phyloP scores from a whole-genome alignment of 1,140 invertebrate genomes.

The Pollicipes pollicipes region DNA sequence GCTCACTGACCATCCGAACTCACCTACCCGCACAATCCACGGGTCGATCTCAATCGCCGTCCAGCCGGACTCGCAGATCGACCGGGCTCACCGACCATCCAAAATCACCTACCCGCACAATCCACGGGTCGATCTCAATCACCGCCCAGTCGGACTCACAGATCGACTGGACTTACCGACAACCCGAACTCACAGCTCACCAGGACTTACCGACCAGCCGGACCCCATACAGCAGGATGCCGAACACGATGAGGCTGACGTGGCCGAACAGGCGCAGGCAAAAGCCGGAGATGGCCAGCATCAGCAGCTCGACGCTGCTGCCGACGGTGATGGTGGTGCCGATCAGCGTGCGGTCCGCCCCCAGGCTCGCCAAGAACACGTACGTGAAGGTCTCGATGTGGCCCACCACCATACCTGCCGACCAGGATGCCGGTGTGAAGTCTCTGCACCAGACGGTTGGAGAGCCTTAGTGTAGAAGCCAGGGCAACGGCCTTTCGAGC shows the following conservation, averaged over 20 bases:
- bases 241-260: slow-evolving; percentile 22
- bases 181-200: too few relatives aligned
- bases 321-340: slow-evolving; percentile 26
- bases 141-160: too few relatives aligned
- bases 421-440: not conserved
- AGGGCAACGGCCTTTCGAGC: too few relatives aligned
- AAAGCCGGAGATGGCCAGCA: slow-evolving; percentile 24
- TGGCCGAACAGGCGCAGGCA: slow-evolving; percentile 25
- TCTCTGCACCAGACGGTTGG: not conserved
- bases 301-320: slow-evolving; percentile 22
- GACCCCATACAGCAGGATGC: slow-evolving; percentile 21
- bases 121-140: too few relatives aligned
- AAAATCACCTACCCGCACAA: too few relatives aligned
- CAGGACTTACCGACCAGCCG: slow-evolving; percentile 12
- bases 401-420: slow-evolving; percentile 12
- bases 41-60: too few relatives aligned
- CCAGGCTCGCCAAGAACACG: slow-evolving; percentile 24
- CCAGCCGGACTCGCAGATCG: too few relatives aligned
- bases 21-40: too few relatives aligned
- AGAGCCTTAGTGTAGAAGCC: not conserved
- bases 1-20: too few relatives aligned
- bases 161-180: too few relatives aligned
- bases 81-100: too few relatives aligned
- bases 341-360: slow-evolving; percentile 22
- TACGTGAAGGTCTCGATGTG: slow-evolving; percentile 21